phyloP scores from a whole-genome alignment of 2,113 vertebrate genomes.

The Micronycteris hirsuta region DNA sequence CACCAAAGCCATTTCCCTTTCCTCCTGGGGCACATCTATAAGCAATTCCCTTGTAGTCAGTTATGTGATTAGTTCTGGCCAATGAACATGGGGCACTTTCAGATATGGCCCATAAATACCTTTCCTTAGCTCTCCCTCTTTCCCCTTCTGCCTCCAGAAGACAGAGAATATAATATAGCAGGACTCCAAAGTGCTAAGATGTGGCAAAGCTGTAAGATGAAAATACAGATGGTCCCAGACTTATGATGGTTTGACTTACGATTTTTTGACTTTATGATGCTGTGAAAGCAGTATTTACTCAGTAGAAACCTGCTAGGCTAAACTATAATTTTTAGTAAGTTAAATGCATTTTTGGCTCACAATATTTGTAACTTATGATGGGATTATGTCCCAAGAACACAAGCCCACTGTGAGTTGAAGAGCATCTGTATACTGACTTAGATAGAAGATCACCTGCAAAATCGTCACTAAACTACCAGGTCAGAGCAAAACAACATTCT shows the following conservation, averaged over 20 bases:
- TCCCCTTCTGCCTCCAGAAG: neutral
- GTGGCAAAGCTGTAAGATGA: neutral
- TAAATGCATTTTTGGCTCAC: neutral
- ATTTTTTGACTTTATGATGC: neutral
- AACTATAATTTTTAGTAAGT: neutral
- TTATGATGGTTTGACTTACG: neutral
- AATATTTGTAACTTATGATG: neutral
- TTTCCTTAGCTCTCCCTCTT: neutral
- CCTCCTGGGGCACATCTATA: neutral
- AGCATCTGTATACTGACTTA: neutral
- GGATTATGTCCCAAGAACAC: neutral
- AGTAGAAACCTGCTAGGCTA: neutral
- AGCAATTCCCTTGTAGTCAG: neutral
- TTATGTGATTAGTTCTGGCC: neutral
- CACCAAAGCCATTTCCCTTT: neutral
- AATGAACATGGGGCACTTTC: neutral
- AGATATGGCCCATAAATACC: neutral
- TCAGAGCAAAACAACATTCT: constrained; percentile 12
- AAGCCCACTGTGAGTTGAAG: neutral
- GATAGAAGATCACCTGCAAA: neutral
- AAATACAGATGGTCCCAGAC: neutral
- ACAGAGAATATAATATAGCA: neutral
- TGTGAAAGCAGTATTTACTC: neutral
- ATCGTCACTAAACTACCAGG: neutral
- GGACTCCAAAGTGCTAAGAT: neutral